phyloP scores from a whole-genome alignment of 2,113 vertebrate species.

The Calyptommatus sinebrachiatus region DNA sequence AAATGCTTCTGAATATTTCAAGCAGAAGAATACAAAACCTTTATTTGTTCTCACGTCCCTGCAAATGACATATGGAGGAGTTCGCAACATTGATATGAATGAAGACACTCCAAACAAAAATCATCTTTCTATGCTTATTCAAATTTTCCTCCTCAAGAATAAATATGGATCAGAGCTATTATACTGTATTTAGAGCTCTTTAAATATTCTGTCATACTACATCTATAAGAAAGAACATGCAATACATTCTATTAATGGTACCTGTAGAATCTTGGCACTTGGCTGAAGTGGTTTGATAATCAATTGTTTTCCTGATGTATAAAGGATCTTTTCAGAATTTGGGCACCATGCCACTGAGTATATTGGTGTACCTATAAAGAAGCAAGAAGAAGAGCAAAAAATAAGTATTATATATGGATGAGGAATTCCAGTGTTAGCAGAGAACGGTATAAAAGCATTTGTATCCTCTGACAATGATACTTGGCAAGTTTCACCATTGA shows the following conservation, averaged over 20 bases:
- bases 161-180: background rate
- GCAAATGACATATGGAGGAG: background rate
- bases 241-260: slow-evolving; percentile 53
- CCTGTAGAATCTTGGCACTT: slow-evolving; percentile 89
- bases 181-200: background rate
- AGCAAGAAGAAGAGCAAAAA: slow-evolving; percentile 2
- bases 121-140: background rate
- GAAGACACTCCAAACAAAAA: background rate
- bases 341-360: slow-evolving; percentile 95
- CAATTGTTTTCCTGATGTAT: slow-evolving; percentile 87
- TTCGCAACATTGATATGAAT: background rate
- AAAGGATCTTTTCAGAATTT: slow-evolving; percentile 91
- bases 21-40: too few relatives aligned
- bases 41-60: too few relatives aligned
- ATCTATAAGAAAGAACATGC: background rate
- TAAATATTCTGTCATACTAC: background rate
- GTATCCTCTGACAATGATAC: background rate
- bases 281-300: slow-evolving; percentile 95
- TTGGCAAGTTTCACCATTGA: background rate
- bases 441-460: background rate
- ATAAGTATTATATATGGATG: background rate
- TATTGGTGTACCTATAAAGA: slow-evolving; percentile 82
- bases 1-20: too few relatives aligned
- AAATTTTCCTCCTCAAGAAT: background rate
- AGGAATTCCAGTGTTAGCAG: background rate